Percentiles rank a stretch among this genome's conserved stretches.
Evolutionary conservation across 2,888 invertebrate species (phyloP).

Genomic region (Tineola bisselliella): DNA sequence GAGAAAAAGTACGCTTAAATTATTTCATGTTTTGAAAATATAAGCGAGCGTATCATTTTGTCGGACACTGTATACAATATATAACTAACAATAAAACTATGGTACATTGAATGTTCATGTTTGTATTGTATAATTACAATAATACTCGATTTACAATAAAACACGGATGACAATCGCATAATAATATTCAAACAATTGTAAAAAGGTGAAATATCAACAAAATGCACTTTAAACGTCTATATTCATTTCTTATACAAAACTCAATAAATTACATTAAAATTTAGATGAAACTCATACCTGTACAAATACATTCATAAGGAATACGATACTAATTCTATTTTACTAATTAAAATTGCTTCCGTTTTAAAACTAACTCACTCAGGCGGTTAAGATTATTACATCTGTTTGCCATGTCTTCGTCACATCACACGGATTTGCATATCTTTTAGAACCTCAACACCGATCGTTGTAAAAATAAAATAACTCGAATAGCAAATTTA

Average conservation of each 20-base stretch:
- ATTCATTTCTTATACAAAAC: conserved; percentile 40
- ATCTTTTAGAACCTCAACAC: too few species aligned
- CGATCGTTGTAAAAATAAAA: too few species aligned
- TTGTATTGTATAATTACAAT: conserved; percentile 68
- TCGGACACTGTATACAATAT: not conserved
- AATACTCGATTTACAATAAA: conserved; percentile 64
- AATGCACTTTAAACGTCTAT: conserved; percentile 53
- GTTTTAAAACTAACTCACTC: too few species aligned
- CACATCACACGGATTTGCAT: too few species aligned
- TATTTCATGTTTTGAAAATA: too few species aligned
- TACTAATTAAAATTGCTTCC: too few species aligned
- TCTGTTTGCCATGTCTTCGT: too few species aligned
- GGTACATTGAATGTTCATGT: conserved; percentile 51
- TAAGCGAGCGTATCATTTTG: not conserved
- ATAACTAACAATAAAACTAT: conserved; percentile 27
- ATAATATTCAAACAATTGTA: not conserved
- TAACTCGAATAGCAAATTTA: too few species aligned
- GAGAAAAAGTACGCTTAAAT: too few species aligned
- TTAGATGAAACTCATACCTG: conserved; percentile 54
- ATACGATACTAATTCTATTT: not conserved
- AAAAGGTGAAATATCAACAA: conserved; percentile 39
- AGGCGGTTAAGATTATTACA: too few species aligned
- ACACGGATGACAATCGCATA: conserved; percentile 18
- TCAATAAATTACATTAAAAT: conserved; percentile 66
- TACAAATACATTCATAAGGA: conserved; percentile 29